A percentile compares a stretch with the other conserved stretches of the same genome.
Conservation (phyloP, 2,113 vertebrate species). For the Eublepharis macularius region DNA sequence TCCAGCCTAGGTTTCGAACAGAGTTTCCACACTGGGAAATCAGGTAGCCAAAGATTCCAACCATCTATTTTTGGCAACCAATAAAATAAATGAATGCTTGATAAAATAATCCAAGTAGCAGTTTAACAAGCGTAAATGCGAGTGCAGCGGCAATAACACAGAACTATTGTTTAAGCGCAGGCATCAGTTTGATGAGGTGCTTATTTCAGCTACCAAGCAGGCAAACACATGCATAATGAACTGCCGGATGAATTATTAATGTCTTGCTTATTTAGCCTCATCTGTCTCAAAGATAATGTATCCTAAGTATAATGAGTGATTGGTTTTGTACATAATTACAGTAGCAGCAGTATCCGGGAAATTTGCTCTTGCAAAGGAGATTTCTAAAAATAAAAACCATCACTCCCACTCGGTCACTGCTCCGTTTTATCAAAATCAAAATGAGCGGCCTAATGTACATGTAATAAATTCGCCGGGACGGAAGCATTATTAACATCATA, state of each 20-base stretch:
- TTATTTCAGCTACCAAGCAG: conserved; percentile 89
- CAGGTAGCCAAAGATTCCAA: conserved; percentile 90
- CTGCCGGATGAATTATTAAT: conserved; percentile 99
- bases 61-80: conserved; percentile 81
- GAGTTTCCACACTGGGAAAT: conserved; percentile 87
- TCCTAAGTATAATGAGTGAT: conserved; percentile 98
- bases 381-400: conserved; percentile 83
- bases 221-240: conserved; percentile 99
- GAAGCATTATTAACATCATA: conserved; percentile 86
- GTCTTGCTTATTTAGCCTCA: conserved; percentile 99
- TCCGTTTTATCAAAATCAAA: conserved; percentile 81
- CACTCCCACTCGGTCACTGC: conserved; percentile 66
- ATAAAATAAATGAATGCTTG: conserved; percentile 97
- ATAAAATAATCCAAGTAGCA: conserved; percentile 98
- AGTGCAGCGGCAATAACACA: conserved; percentile 91
- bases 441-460: conserved; percentile 68
- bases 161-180: conserved; percentile 96
- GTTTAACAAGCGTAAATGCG: conserved; percentile 99
- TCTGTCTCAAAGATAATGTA: conserved; percentile 99
- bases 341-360: conserved; percentile 92
- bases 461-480: conserved; percentile 80
- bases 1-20: conserved; percentile 85
- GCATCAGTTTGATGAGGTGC: conserved; percentile 97
- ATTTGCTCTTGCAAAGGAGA: conserved; percentile 81
- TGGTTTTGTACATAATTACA: conserved; percentile 98